Evolutionary conservation across 1,140 invertebrate species (phyloP).

Genomic region (Sycophila sp.): DNA sequence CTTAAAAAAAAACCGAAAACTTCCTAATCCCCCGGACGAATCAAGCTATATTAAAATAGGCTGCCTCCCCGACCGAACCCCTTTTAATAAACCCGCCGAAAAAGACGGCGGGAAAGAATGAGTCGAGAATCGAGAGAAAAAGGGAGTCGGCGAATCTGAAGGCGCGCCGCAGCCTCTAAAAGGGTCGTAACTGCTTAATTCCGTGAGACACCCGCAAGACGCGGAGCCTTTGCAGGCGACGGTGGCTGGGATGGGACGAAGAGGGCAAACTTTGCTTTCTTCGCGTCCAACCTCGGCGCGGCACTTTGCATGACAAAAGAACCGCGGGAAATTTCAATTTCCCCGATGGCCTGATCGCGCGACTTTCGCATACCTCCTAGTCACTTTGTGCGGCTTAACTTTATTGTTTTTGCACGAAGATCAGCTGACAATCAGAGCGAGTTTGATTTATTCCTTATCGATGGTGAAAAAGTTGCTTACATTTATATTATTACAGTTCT

Average conservation of each 20-base stretch:
- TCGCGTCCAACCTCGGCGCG: constrained; percentile 27
- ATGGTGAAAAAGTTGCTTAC: no score
- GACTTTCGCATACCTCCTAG: constrained; percentile 11
- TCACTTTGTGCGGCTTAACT: no score
- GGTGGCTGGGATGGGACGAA: not conserved
- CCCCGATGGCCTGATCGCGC: constrained; percentile 27
- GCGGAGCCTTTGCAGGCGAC: not conserved
- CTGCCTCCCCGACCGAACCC: no score
- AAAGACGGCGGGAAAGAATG: constrained; percentile 35
- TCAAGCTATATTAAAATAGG: constrained; percentile 64
- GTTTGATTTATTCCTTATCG: no score
- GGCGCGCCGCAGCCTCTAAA: constrained; percentile 44
- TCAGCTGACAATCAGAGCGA: no score
- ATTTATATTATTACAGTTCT: no score
- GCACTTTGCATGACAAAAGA: constrained; percentile 62
- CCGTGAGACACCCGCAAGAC: constrained; percentile 47
- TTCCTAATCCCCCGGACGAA: constrained; percentile 62
- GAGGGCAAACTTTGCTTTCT: not conserved
- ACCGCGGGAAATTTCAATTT: constrained; percentile 59
- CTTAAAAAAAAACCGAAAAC: constrained; percentile 49
- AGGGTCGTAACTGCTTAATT: constrained; percentile 60
- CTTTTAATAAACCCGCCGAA: constrained; percentile 60
- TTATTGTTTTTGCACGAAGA: no score
- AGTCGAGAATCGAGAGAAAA: constrained; percentile 3
- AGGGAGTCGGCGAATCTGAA: no score